Percentiles rank a stretch among this genome's conserved stretches.
Evolutionary conservation across 2,113 vertebrate species (phyloP).

Genomic region (Tenebrosternarchus preto): DNA sequence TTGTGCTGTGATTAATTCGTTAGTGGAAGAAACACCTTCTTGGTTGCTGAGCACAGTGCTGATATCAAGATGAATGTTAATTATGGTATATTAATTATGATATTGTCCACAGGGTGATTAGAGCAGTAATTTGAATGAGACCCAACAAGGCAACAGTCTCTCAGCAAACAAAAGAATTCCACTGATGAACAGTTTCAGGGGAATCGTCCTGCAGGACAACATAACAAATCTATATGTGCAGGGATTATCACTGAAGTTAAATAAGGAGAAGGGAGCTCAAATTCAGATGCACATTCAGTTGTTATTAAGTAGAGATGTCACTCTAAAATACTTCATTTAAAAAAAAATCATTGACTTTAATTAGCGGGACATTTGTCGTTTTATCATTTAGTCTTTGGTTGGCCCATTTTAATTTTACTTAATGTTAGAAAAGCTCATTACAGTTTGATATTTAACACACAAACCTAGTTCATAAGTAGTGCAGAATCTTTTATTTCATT

Average conservation of each 20-base stretch:
- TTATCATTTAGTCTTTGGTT: neutral
- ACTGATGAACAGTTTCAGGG: constrained; percentile 56
- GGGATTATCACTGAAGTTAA: constrained; percentile 54
- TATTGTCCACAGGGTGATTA: constrained; percentile 55
- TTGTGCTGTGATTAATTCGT: constrained; percentile 55
- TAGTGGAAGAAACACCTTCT: constrained; percentile 63
- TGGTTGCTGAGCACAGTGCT: constrained; percentile 57
- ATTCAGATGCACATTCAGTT: constrained; percentile 29
- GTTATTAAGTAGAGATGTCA: constrained; percentile 7
- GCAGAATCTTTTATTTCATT: too few species aligned
- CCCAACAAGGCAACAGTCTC: neutral
- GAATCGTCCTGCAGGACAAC: constrained; percentile 57
- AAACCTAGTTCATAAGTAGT: neutral
- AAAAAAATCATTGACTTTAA: neutral
- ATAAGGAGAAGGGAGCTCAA: constrained; percentile 47
- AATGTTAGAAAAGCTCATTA: neutral
- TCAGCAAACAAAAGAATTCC: constrained; percentile 62
- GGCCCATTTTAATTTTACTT: neutral
- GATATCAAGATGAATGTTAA: constrained; percentile 58
- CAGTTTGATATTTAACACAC: neutral
- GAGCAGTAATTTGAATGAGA: constrained; percentile 54
- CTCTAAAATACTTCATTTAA: neutral
- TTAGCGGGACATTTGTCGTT: neutral
- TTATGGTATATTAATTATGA: constrained; percentile 56
- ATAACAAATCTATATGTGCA: constrained; percentile 40